phyloP scores from a whole-genome alignment of 2,797 vertebrate species.

The Mormyrus hasselquistii region DNA sequence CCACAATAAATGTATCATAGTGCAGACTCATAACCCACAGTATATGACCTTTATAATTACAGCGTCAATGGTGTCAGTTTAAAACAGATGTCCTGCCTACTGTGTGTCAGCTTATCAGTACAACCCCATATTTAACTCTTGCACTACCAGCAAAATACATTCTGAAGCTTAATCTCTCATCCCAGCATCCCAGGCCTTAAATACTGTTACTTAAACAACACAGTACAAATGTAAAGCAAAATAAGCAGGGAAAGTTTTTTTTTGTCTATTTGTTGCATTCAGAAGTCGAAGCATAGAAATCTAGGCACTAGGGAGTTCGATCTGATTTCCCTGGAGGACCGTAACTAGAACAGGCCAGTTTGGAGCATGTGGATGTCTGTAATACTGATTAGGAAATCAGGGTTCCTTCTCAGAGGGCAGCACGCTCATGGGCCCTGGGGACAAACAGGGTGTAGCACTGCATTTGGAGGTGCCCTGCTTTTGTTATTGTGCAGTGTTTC shows the following conservation, averaged over 20 bases:
- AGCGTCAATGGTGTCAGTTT: neutral
- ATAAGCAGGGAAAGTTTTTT: neutral
- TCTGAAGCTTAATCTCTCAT: neutral
- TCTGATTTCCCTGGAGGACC: neutral
- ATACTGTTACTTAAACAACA: neutral
- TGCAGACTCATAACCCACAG: neutral
- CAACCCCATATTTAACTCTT: neutral
- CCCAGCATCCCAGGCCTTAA: neutral
- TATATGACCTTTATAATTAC: neutral
- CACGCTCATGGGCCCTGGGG: too few relatives aligned
- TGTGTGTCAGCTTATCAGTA: neutral
- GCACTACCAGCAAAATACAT: neutral
- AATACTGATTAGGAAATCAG: neutral
- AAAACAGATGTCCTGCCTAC: neutral
- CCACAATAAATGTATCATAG: too few relatives aligned
- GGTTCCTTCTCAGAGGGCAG: neutral
- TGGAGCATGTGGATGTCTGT: neutral
- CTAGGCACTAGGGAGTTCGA: neutral
- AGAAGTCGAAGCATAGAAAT: neutral
- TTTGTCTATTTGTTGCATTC: neutral
- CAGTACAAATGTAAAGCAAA: neutral
- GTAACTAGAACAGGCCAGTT: neutral
- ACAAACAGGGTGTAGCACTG: neutral
- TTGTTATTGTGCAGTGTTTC: constrained; percentile 36
- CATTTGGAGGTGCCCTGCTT: constrained; percentile 28